Percentiles rank a stretch among this genome's conserved stretches.
These are phyloP conservation scores for Melinopterus prodromus DNA, from an alignment of 2,888 invertebrate genomes.

Conservation along the genomic window DNA sequence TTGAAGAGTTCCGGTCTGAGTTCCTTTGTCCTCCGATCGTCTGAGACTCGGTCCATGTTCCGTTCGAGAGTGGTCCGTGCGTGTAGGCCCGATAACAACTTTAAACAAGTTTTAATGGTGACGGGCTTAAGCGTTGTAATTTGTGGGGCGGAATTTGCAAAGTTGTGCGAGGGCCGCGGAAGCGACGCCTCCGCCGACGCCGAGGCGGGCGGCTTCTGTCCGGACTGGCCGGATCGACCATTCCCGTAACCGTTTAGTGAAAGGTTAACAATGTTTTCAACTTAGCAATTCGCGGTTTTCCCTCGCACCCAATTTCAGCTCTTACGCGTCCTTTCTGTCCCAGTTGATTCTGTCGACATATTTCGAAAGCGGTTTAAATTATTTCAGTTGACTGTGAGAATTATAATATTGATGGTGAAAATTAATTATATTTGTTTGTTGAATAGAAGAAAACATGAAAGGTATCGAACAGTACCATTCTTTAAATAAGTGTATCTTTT, in stretches of 20 bases:
- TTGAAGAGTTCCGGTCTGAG: not conserved
- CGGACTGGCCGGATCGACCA: not conserved
- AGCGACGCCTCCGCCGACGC: not conserved
- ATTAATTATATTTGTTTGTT: too few species aligned
- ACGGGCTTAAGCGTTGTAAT: constrained; percentile 7
- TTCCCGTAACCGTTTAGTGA: constrained; percentile 15
- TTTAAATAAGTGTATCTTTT: too few species aligned
- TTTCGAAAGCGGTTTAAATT: not conserved
- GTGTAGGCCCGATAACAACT: constrained; percentile 18
- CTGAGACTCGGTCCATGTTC: not conserved
- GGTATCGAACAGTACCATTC: too few species aligned
- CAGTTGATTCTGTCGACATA: not conserved
- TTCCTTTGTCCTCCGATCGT: constrained; percentile 5
- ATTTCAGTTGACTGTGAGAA: too few species aligned
- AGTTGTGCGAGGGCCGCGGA: constrained; percentile 14
- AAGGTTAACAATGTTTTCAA: constrained; percentile 49
- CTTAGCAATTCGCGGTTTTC: constrained; percentile 38
- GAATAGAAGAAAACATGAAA: too few species aligned
- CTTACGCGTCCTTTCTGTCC: not conserved
- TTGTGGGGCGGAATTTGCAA: constrained; percentile 24
- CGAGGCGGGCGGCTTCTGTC: not conserved
- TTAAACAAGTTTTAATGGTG: constrained; percentile 28
- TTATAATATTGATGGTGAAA: too few species aligned
- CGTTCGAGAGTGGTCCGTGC: not conserved
- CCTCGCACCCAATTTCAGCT: not conserved